These are phyloP conservation scores for Magallana gigas DNA, from an alignment of 1,140 invertebrate species.

Conservation along the genomic window DNA sequence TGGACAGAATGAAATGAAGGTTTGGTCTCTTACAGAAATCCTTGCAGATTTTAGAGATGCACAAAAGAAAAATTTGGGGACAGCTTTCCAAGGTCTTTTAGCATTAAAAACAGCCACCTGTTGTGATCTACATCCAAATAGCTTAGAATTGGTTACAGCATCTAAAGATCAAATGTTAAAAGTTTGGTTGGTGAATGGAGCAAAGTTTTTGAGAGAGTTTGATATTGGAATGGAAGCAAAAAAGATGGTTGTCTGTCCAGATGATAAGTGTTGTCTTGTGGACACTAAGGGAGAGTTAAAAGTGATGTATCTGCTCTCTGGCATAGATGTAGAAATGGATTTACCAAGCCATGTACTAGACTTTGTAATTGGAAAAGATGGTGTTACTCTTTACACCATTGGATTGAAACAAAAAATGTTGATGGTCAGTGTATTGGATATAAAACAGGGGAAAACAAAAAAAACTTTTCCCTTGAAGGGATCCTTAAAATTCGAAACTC, in stretches of 20 bases:
- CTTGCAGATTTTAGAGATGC: background rate
- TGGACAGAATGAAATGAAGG: slow-evolving; percentile 46
- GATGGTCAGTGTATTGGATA: slow-evolving; percentile 57
- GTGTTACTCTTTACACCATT: slow-evolving; percentile 48
- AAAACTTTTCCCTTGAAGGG: slow-evolving; percentile 63
- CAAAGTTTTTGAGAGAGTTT: slow-evolving; percentile 37
- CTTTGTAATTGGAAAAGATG: slow-evolving; percentile 50
- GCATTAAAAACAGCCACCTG: slow-evolving; percentile 54
- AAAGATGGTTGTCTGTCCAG: slow-evolving; percentile 44
- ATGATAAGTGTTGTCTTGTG: slow-evolving; percentile 48
- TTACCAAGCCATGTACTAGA: slow-evolving; percentile 54
- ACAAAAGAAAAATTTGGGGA: background rate
- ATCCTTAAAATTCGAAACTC: slow-evolving; percentile 54
- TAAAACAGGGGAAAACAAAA: slow-evolving; percentile 49
- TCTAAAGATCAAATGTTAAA: slow-evolving; percentile 49
- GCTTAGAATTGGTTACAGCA: slow-evolving; percentile 58
- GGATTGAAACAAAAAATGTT: slow-evolving; percentile 52
- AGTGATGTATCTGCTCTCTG: slow-evolving; percentile 47
- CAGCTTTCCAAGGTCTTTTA: slow-evolving; percentile 38
- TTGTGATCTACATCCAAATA: slow-evolving; percentile 50
- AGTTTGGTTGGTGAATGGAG: slow-evolving; percentile 60
- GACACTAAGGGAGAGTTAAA: slow-evolving; percentile 45
- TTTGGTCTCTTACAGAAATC: slow-evolving; percentile 54
- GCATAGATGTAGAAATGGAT: slow-evolving; percentile 33
- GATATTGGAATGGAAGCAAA: slow-evolving; percentile 53